Conservation (phyloP, 92 coral and sea anemone species). For the Actinernus sp. region DNA sequence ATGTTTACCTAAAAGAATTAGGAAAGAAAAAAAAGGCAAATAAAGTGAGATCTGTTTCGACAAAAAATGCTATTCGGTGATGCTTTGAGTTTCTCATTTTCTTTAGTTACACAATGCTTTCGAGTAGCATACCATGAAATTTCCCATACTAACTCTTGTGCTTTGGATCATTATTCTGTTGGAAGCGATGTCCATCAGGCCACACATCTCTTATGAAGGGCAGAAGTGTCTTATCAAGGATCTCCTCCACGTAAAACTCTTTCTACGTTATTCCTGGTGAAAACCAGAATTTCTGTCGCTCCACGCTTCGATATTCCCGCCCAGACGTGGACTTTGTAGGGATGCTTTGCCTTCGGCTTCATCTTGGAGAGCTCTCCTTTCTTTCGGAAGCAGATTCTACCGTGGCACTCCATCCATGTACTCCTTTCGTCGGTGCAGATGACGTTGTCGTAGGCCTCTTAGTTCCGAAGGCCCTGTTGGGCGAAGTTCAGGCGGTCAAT, state of each 20-base stretch:
- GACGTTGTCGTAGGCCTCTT: conserved; percentile 40
- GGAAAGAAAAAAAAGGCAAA: too few relatives aligned
- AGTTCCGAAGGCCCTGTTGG: conserved; percentile 17
- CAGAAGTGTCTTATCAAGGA: too few relatives aligned
- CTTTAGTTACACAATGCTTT: too few relatives aligned
- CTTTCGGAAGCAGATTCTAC: conserved; percentile 39
- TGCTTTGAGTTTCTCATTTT: too few relatives aligned
- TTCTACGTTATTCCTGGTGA: conserved; percentile 50
- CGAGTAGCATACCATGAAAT: too few relatives aligned
- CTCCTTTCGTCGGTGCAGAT: conserved; percentile 64
- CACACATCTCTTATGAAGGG: too few relatives aligned
- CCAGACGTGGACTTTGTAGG: conserved; percentile 50
- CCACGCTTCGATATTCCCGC: conserved; percentile 55
- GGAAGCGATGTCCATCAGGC: too few relatives aligned
- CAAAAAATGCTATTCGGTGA: too few relatives aligned
- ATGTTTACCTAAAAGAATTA: background rate
- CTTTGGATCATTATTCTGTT: too few relatives aligned
- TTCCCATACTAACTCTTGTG: too few relatives aligned
- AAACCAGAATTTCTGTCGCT: conserved; percentile 36
- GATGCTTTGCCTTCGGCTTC: conserved; percentile 38
- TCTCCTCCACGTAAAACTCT: too few relatives aligned
- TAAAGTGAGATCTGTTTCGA: too few relatives aligned
- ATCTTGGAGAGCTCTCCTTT: conserved; percentile 35
- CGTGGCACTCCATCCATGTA: conserved; percentile 44
- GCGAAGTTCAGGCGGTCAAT: conserved; percentile 39